phyloP scores from a whole-genome alignment of 2,797 vertebrate species.

The Smutsia temminckii region DNA sequence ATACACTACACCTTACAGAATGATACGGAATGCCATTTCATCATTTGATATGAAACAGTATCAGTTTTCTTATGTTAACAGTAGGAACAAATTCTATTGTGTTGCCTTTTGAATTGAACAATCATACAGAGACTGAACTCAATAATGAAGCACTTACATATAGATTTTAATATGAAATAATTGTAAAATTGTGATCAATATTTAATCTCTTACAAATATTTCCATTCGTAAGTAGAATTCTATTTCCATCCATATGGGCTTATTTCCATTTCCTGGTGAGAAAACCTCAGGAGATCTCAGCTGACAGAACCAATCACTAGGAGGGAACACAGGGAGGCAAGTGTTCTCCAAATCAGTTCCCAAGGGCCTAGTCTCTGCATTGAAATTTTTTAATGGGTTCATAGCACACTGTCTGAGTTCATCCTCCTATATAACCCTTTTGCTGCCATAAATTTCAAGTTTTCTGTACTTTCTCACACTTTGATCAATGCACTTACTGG shows the following conservation, averaged over 20 bases:
- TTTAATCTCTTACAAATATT: constrained; percentile 76
- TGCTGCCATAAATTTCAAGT: neutral
- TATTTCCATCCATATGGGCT: constrained; percentile 27
- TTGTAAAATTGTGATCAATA: constrained; percentile 77
- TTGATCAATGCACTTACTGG: neutral
- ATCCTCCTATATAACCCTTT: neutral
- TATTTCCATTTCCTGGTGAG: constrained; percentile 77
- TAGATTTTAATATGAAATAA: constrained; percentile 75
- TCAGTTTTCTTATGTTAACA: constrained; percentile 44
- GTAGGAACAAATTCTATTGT: constrained; percentile 28
- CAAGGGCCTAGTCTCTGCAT: neutral
- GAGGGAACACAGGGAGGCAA: constrained; percentile 21
- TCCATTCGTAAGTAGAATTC: neutral
- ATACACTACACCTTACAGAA: neutral
- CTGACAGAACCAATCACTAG: neutral
- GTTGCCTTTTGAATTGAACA: constrained; percentile 42
- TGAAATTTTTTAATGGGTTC: neutral
- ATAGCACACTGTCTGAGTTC: neutral
- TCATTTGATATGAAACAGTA: neutral
- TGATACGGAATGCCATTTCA: neutral
- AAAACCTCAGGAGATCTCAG: constrained; percentile 56
- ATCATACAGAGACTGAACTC: constrained; percentile 55
- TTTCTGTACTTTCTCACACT: neutral
- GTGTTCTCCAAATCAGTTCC: neutral
- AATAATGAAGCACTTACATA: constrained; percentile 71